phyloP scores from a whole-genome alignment of 1,140 invertebrate genomes.

The Marisa cornuarietis region DNA sequence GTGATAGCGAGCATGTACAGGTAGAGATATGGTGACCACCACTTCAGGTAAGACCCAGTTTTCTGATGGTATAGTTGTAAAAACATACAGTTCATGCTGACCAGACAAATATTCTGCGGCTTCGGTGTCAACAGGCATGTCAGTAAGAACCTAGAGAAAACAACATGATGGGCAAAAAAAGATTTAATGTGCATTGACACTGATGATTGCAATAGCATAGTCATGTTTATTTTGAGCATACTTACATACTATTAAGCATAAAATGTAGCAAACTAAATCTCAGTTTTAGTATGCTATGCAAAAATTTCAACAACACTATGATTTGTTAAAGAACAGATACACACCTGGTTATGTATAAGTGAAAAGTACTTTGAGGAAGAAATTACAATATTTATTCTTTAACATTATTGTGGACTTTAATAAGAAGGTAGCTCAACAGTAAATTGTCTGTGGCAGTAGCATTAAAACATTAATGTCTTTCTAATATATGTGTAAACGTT shows the following conservation, averaged over 20 bases:
- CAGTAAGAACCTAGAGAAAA: conserved; percentile 29
- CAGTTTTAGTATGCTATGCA: background rate
- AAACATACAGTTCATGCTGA: conserved; percentile 32
- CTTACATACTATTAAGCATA: background rate
- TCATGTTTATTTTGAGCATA: background rate
- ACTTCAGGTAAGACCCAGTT: background rate
- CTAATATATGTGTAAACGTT: background rate
- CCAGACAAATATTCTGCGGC: conserved; percentile 40
- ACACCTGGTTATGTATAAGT: background rate
- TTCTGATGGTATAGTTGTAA: conserved; percentile 3
- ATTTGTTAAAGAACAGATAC: background rate
- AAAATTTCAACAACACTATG: background rate
- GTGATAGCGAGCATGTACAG: conserved; percentile 49
- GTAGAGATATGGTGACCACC: conserved; percentile 35
- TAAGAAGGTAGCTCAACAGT: background rate
- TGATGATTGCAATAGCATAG: background rate
- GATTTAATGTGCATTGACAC: background rate
- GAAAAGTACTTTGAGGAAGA: background rate
- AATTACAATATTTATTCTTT: background rate
- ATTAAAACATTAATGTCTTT: conserved; percentile 1
- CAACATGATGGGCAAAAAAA: background rate
- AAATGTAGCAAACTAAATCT: background rate
- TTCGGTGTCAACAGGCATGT: conserved; percentile 40
- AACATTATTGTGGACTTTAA: background rate
- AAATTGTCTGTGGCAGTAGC: background rate